Conservation (phyloP, 1,140 invertebrate genomes). For the Drosophila kurseongensis region DNA sequence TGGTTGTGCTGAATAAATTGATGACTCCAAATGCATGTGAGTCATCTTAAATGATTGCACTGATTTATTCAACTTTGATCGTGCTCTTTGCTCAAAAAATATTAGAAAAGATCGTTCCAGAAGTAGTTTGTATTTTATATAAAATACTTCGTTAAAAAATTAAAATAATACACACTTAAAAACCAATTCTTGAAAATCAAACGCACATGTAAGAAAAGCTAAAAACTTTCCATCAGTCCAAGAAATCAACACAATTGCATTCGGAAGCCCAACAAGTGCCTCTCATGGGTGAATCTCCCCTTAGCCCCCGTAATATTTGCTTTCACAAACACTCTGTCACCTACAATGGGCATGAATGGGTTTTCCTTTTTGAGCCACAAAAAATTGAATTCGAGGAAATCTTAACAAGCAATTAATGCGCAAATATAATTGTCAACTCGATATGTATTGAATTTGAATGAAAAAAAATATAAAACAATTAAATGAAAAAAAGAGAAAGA, state of each 20-base stretch:
- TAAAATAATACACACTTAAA: background rate
- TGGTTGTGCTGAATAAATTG: constrained; percentile 15
- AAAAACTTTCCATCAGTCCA: constrained; percentile 47
- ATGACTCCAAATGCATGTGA: constrained; percentile 17
- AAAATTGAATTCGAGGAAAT: constrained; percentile 65
- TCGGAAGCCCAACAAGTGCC: constrained; percentile 66
- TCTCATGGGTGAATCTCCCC: constrained; percentile 16
- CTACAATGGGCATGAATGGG: constrained; percentile 49
- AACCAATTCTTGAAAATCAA: constrained; percentile 14
- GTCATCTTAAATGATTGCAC: constrained; percentile 22
- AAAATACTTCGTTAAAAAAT: too few relatives aligned
- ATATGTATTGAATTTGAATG: constrained; percentile 67
- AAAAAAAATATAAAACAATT: constrained; percentile 38
- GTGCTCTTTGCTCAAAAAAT: background rate
- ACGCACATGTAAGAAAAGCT: constrained; percentile 1
- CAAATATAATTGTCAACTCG: constrained; percentile 78
- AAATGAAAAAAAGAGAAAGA: constrained; percentile 30
- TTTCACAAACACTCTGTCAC: constrained; percentile 36
- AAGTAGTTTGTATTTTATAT: background rate
- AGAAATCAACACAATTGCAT: constrained; percentile 32
- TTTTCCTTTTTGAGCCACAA: constrained; percentile 40
- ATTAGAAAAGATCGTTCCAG: background rate
- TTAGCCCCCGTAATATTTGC: constrained; percentile 35
- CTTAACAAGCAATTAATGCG: constrained; percentile 69
- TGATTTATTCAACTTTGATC: constrained; percentile 3